Conservation (phyloP, 2,888 invertebrate species). For the Heliconius charithonia region DNA sequence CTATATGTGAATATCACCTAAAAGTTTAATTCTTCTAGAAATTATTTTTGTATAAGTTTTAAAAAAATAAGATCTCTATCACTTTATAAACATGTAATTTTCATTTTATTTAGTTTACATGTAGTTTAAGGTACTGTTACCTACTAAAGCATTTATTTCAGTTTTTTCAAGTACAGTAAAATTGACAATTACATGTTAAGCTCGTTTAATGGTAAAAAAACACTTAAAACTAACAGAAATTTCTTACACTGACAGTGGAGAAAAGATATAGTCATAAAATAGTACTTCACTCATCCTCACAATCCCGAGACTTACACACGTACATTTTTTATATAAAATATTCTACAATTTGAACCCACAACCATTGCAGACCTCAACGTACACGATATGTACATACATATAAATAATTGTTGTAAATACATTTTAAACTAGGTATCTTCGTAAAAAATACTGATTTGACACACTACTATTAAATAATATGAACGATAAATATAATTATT, state of each 20-base stretch:
- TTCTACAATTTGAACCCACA: background rate
- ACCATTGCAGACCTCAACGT: background rate
- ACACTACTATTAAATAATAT: background rate
- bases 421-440: background rate
- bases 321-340: background rate
- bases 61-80: background rate
- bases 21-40: no score
- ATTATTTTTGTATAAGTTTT: no score
- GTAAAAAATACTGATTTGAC: background rate
- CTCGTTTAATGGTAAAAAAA: background rate
- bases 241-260: background rate
- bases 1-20: background rate
- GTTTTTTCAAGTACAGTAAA: background rate
- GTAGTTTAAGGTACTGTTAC: no score
- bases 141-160: no score
- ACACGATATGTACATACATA: background rate
- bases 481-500: background rate
- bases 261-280: background rate
- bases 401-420: background rate
- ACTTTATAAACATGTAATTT: background rate
- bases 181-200: background rate
- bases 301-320: background rate
- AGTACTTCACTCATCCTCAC: no score
- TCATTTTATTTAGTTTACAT: background rate
- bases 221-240: background rate